These are phyloP conservation scores for Lycaena phlaeas DNA, from an alignment of 2,888 invertebrate genomes.

Conservation along the genomic window DNA sequence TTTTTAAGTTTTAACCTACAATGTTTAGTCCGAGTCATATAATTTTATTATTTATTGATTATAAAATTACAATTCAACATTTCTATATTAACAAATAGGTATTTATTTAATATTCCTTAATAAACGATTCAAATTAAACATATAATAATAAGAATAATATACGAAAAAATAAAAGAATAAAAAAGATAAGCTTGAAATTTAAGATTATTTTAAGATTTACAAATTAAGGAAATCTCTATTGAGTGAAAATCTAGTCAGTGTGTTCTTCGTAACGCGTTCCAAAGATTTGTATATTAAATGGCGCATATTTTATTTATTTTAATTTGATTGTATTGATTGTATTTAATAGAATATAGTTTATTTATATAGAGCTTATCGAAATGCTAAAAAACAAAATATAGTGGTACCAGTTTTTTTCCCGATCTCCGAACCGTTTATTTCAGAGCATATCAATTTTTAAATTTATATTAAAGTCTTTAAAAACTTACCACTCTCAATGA, in stretches of 20 bases:
- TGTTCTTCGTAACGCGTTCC: slow-evolving; percentile 67
- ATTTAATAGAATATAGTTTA: slow-evolving; percentile 7
- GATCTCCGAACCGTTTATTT: too few relatives aligned
- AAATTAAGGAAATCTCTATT: slow-evolving; percentile 23
- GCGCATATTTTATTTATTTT: slow-evolving; percentile 30
- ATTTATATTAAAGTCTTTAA: too few relatives aligned
- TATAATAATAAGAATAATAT: slow-evolving; percentile 5
- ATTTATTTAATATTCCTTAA: not conserved
- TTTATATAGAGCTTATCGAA: not conserved
- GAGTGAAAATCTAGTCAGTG: slow-evolving; percentile 72
- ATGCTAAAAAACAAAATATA: too few relatives aligned
- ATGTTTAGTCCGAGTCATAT: too few relatives aligned
- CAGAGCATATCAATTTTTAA: too few relatives aligned
- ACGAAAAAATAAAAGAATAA: too few relatives aligned
- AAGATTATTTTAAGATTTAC: slow-evolving; percentile 18
- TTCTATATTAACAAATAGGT: not conserved
- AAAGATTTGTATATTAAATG: slow-evolving; percentile 62
- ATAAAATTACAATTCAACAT: too few relatives aligned
- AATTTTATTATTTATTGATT: too few relatives aligned
- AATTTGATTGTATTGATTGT: slow-evolving; percentile 13
- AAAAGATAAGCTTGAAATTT: too few relatives aligned
- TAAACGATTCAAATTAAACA: slow-evolving; percentile 17
- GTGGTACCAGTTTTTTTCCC: too few relatives aligned
- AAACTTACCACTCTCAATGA: too few relatives aligned
- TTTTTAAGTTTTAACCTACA: too few relatives aligned